These are phyloP conservation scores for Eretmochelys imbricata DNA, from an alignment of 2,113 vertebrate genomes.

Conservation along the genomic window DNA sequence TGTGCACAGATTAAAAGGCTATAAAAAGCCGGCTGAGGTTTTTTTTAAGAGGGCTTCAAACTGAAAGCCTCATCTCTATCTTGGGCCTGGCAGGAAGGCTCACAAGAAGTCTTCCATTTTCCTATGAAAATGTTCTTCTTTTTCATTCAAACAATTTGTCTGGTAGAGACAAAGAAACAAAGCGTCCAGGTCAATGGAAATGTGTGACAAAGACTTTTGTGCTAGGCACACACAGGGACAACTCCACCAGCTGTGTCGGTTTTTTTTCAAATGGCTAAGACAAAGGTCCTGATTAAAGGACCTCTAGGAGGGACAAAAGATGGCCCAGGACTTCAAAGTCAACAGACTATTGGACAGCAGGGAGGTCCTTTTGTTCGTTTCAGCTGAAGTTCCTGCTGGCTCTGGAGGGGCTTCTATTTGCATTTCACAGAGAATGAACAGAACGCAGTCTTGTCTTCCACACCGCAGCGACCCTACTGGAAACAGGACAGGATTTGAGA, in stretches of 20 bases:
- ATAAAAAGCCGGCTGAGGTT: constrained; percentile 38
- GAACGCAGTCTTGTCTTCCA: constrained; percentile 80
- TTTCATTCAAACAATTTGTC: constrained; percentile 74
- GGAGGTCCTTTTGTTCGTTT: constrained; percentile 75
- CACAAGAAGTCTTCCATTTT: constrained; percentile 39
- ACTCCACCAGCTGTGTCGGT: constrained; percentile 65
- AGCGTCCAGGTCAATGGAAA: constrained; percentile 79
- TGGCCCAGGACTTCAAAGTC: constrained; percentile 84
- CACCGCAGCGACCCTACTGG: constrained; percentile 57
- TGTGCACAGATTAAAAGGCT: background rate
- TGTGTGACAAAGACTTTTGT: constrained; percentile 84
- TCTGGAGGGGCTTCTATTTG: constrained; percentile 81
- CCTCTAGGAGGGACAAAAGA: constrained; percentile 80
- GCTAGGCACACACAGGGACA: constrained; percentile 74
- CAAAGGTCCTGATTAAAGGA: constrained; percentile 83
- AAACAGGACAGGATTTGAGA: constrained; percentile 8
- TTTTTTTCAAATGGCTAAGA: constrained; percentile 71
- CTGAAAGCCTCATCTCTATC: constrained; percentile 36
- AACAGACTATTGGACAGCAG: constrained; percentile 79
- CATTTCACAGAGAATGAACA: constrained; percentile 80
- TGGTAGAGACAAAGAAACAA: constrained; percentile 78
- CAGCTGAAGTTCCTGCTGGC: constrained; percentile 70
- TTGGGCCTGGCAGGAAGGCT: constrained; percentile 61
- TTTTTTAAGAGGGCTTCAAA: constrained; percentile 56
- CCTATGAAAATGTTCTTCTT: constrained; percentile 56